These are phyloP conservation scores for Centrocercus urophasianus DNA, from an alignment of 2,113 vertebrate species.

Conservation along the genomic window DNA sequence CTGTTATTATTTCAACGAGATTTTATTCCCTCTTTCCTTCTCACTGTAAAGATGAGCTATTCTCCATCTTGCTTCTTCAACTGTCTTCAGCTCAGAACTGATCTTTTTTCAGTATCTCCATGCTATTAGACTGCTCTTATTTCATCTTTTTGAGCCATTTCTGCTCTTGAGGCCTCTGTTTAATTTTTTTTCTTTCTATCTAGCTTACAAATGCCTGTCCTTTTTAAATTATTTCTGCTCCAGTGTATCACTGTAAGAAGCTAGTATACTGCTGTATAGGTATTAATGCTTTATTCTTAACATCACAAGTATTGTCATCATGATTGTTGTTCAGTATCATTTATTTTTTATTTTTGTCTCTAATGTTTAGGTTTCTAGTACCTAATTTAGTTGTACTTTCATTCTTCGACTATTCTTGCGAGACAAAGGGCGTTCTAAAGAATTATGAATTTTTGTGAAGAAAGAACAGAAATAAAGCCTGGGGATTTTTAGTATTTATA, in stretches of 20 bases:
- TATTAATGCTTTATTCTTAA: not conserved
- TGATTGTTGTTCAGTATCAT: not conserved
- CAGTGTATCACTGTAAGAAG: not conserved
- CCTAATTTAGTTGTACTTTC: not conserved
- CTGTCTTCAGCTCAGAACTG: not conserved
- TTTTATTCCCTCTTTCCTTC: not conserved
- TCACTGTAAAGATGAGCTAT: not conserved
- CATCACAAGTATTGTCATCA: not conserved
- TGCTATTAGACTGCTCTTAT: not conserved
- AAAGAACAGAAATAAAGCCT: not conserved
- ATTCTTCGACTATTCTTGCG: not conserved
- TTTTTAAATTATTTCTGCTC: not conserved
- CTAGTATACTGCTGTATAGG: not conserved
- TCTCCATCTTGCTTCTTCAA: not conserved
- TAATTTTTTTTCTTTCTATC: not conserved
- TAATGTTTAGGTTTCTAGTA: not conserved
- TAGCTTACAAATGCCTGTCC: not conserved
- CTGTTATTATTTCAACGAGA: not conserved
- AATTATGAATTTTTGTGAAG: not conserved
- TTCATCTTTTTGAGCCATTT: not conserved
- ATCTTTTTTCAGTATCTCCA: not conserved
- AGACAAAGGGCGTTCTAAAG: not conserved
- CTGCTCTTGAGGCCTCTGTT: not conserved
- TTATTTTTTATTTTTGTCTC: not conserved
- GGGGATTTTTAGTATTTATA: not conserved